Evolutionary conservation across 2,888 invertebrate genomes (phyloP).

Genomic region (Gortyna flavago): DNA sequence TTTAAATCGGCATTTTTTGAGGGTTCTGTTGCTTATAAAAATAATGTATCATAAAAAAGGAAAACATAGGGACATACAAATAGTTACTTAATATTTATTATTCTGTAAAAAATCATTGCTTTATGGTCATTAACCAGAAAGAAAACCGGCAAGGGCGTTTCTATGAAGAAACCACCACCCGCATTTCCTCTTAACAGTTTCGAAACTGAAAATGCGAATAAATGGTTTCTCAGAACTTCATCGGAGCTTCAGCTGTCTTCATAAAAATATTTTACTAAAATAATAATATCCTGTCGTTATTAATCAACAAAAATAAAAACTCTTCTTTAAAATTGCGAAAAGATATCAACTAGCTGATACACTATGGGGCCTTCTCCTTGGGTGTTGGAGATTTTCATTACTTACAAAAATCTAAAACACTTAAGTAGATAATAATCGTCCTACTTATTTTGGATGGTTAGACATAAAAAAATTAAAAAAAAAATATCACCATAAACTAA

Average conservation of each 20-base stretch:
- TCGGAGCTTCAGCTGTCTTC: not conserved
- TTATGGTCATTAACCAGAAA: too few species aligned
- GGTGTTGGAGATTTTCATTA: not conserved
- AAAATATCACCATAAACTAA: not conserved
- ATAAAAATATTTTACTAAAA: not conserved
- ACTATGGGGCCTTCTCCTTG: not conserved
- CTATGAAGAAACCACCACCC: too few species aligned
- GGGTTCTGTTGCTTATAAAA: too few species aligned
- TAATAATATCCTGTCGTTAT: not conserved
- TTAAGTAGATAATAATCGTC: not conserved
- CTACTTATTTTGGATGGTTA: not conserved
- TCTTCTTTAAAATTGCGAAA: not conserved
- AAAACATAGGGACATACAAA: too few species aligned
- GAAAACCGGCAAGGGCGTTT: too few species aligned
- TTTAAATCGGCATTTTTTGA: too few species aligned
- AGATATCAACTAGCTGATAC: not conserved
- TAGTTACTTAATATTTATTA: too few species aligned
- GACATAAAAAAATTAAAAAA: not conserved
- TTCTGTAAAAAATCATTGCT: too few species aligned
- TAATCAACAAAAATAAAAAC: not conserved
- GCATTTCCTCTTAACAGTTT: too few species aligned
- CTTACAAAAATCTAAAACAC: not conserved
- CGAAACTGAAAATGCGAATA: conserved; percentile 5
- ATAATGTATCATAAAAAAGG: too few species aligned
- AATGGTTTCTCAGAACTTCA: conserved; percentile 2